Conservation (phyloP, 2,113 vertebrate genomes). For the Mohoua ochrocephala region DNA sequence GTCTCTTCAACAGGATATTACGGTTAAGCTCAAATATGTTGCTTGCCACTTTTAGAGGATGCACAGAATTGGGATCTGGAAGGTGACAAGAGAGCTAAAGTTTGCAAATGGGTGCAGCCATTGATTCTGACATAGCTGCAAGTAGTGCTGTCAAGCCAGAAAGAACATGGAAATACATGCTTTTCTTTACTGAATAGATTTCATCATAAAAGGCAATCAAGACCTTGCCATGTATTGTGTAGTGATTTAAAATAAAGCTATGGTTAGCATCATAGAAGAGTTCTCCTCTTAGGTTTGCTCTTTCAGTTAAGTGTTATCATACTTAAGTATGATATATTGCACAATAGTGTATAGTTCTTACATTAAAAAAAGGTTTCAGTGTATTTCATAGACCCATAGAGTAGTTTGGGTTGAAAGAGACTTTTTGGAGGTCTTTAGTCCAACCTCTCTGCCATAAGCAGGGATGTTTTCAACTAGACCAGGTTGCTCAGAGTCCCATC, state of each 20-base stretch:
- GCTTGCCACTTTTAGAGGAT: background rate
- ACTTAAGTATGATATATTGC: background rate
- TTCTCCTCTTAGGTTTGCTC: background rate
- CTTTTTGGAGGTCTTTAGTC: background rate
- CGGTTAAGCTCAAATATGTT: background rate
- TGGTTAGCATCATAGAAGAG: background rate
- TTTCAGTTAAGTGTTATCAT: background rate
- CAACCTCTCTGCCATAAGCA: background rate
- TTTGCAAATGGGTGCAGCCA: background rate
- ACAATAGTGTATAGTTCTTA: background rate
- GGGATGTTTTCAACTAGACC: too few relatives aligned
- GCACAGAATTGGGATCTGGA: background rate
- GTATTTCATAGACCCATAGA: background rate
- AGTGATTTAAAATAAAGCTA: background rate
- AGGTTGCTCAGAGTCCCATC: background rate
- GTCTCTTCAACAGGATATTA: background rate
- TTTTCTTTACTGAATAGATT: background rate
- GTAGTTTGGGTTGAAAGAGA: background rate
- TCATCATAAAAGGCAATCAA: background rate
- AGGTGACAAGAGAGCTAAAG: background rate
- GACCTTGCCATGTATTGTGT: background rate
- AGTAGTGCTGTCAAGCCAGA: background rate
- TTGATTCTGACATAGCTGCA: background rate
- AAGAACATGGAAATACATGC: background rate
- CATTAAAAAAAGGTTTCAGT: background rate